Evolutionary conservation across 2,113 vertebrate species (phyloP).

Genomic region (Muntiacus reevesi): DNA sequence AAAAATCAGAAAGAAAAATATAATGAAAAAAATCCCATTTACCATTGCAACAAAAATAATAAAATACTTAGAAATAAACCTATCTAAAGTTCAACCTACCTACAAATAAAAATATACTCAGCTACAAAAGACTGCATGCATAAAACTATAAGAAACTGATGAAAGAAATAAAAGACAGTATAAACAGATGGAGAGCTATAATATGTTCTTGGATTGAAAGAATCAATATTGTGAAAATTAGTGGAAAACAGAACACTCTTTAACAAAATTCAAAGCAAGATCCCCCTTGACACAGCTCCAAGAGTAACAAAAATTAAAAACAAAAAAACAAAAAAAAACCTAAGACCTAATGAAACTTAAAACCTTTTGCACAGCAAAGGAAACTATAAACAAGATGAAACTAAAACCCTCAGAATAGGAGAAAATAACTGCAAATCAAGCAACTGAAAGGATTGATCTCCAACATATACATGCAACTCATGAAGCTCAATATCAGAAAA

Average conservation of each 20-base stretch:
- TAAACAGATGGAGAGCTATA: neutral
- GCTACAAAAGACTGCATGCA: neutral
- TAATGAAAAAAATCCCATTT: neutral
- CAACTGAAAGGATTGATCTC: neutral
- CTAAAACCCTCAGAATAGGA: neutral
- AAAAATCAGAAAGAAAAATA: neutral
- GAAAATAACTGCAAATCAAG: neutral
- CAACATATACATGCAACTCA: neutral
- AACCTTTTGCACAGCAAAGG: neutral
- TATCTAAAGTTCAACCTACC: neutral
- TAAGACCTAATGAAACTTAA: neutral
- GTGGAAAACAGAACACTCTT: neutral
- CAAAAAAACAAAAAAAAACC: neutral
- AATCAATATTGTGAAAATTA: neutral
- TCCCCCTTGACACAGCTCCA: neutral
- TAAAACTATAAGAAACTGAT: neutral
- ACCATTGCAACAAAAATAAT: neutral
- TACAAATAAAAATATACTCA: neutral
- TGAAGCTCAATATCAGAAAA: neutral
- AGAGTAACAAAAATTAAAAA: neutral
- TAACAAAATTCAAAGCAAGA: neutral
- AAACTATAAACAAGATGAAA: neutral
- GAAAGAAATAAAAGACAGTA: neutral
- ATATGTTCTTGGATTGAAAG: neutral
- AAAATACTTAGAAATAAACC: neutral